Evolutionary conservation across 1,140 invertebrate genomes (phyloP).

Genomic region (Eupristina koningsbergeri): DNA sequence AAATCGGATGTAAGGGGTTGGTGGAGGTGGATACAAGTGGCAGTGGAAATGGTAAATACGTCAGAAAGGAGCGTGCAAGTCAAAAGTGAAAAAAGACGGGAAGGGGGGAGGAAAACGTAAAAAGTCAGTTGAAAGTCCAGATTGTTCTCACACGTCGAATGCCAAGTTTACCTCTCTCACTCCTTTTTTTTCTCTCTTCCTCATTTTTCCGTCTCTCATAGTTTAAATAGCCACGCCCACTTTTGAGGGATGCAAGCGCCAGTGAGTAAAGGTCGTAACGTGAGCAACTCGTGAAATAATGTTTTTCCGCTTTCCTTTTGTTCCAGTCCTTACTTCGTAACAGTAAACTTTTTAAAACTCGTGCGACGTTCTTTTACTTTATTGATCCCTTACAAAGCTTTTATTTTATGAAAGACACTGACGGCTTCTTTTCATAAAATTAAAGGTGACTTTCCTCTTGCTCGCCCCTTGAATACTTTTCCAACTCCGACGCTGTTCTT

Average conservation of each 20-base stretch:
- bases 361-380: constrained; percentile 47
- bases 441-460: constrained; percentile 46
- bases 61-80: not conserved
- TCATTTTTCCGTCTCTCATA: not conserved
- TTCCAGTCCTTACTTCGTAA: constrained; percentile 42
- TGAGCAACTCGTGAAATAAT: constrained; percentile 47
- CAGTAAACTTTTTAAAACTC: constrained; percentile 48
- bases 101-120: constrained; percentile 3
- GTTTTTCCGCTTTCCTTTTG: constrained; percentile 47
- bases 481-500: not conserved
- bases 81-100: not conserved
- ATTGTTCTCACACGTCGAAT: constrained; percentile 46
- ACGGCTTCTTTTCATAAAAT: constrained; percentile 48
- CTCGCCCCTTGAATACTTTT: not conserved
- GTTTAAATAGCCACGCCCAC: constrained; percentile 45
- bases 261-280: constrained; percentile 12
- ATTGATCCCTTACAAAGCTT: constrained; percentile 47
- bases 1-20: constrained; percentile 6
- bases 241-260: constrained; percentile 23
- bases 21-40: constrained; percentile 2
- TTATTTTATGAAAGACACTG: constrained; percentile 49
- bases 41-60: not conserved
- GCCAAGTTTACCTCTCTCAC: constrained; percentile 28
- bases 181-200: constrained; percentile 7
- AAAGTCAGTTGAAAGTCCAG: constrained; percentile 41